Conservation (phyloP, 2,888 invertebrate species). For the Rhorus exstirpatorius region DNA sequence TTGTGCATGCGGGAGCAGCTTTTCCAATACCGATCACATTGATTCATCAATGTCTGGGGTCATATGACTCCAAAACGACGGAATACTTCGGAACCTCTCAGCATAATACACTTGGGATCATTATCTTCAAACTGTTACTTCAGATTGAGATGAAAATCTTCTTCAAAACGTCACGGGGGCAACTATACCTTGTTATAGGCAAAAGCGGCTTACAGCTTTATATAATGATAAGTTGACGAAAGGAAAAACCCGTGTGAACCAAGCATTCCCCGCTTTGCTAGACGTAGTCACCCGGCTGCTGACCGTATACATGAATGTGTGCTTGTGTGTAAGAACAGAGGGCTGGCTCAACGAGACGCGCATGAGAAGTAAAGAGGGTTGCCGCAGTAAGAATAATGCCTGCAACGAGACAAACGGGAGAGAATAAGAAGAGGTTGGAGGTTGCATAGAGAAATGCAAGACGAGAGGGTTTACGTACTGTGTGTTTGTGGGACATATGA, state of each 20-base stretch:
- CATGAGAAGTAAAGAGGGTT: slow-evolving; percentile 45
- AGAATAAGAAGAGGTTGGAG: slow-evolving; percentile 45
- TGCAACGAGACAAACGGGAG: slow-evolving; percentile 24
- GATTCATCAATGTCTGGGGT: too few species aligned
- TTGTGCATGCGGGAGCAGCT: too few species aligned
- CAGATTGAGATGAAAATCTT: slow-evolving; percentile 22
- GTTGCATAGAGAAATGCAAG: slow-evolving; percentile 43
- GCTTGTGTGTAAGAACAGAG: slow-evolving; percentile 16
- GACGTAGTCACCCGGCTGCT: slow-evolving; percentile 40
- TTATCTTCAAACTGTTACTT: background rate
- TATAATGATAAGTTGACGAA: slow-evolving; percentile 53
- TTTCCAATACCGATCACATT: too few species aligned
- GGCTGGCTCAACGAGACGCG: slow-evolving; percentile 25
- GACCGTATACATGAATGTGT: slow-evolving; percentile 2
- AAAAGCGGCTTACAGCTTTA: slow-evolving; percentile 11
- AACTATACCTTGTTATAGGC: slow-evolving; percentile 24
- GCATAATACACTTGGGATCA: too few species aligned
- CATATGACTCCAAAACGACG: too few species aligned
- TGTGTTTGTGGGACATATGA: background rate
- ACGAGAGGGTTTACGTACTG: slow-evolving; percentile 11
- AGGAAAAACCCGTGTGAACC: slow-evolving; percentile 67
- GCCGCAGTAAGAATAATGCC: slow-evolving; percentile 28
- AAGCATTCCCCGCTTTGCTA: slow-evolving; percentile 46
- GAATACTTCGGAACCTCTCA: background rate
- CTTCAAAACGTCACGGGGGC: slow-evolving; percentile 11